Base-by-base conservation (phyloP, 2,888 invertebrate genomes). In the Parnassius apollo region DNA sequence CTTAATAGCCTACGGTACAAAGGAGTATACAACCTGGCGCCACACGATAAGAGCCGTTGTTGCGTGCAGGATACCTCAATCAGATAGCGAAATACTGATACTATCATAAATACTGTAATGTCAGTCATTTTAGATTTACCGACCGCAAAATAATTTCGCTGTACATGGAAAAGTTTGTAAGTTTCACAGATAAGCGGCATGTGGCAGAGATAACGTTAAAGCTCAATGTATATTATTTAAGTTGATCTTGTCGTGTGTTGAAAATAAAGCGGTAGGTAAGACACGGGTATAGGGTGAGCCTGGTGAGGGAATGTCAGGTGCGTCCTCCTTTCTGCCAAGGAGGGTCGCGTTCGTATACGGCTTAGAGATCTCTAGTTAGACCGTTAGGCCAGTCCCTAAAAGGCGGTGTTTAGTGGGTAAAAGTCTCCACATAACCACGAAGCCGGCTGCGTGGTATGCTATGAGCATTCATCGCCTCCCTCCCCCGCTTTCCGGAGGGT, bases 71-170 rank as follows among this genome's bases (percentile, higher is more conserved):
- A 4, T 2, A n/a, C 4, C 11, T 53, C 12, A 46, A 64, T 64
- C 60, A 42, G 64, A 64, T 64, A 64, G 59, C 64, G 35, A 60
- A 52, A 60, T 35, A 35, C 57, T 60, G 64, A 64, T 64, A 64
- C 64, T 60, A 64, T 64, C 64, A 64, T 64, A 64, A 64, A 64
- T 60, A 64, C 59, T 64, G 51, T 64, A 64, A 64, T 64, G 52
- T 45, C 53, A 53, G 64, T 64, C 60, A 64, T 60, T 64, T 60
- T 53, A 53, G 57, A 59, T 60, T 64, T 57, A 64, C 57, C 57
- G 60, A 59, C 52, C 57, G 64, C 59, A 60, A 60, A 64, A 64
- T 64, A 57, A 60, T 64, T 52, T 57, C 48, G 60, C 60, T 57
- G 48, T 60, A 60, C 60, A 64, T 60, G 59, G 59, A 64, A 64